Evolutionary conservation across 2,113 vertebrate species (phyloP), one percentile per base, ranked within the genome.

Genomic region (Verasper variegatus): DNA sequence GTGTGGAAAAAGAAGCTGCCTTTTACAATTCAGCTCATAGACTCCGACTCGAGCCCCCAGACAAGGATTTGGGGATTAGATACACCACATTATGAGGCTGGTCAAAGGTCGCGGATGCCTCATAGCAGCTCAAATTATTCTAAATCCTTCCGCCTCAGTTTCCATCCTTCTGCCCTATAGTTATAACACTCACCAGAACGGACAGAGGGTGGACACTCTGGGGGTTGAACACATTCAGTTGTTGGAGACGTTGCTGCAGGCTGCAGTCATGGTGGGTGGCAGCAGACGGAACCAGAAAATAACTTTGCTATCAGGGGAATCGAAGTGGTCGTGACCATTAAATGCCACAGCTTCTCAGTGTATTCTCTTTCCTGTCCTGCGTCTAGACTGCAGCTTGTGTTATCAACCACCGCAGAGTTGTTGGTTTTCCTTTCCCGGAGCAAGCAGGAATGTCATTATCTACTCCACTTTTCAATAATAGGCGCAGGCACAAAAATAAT

Each of bases 301-400:
- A 52, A 67, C 76, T 79, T 61, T 27, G 72, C 74, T 78, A 80
- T 85, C 76, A 52, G n/a, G 68, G 52, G 71, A 80, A 66, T 89
- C 78, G 79, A 80, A 88, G 76, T 52, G 66, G 66, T 62, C 12
- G 42, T 74, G 80, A 84, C 76, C 76, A 83, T 75, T 85, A 73
- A 75, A 66, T 17, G 15, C 37, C 63, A 55, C 64, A 0, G 65
- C 64, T 65, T 27, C 26, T 68, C 24, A 31, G 64, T 6, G 65
- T 74, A 54, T 63, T 70, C 45, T 75, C 57, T 64, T 88, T 89
- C 86, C 87, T 60, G 65, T 60, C 62, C 72, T 3, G 7, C 45
- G 86, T 92, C 78, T 84, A 81, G 86, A 88, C 87, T 64, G 78
- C 21, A 55, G 71, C 61, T 80, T 83, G 74, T 83, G 68, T 74